Evolutionary conservation across 2,113 vertebrate species (phyloP).

Genomic region (Pygoscelis antarcticus): DNA sequence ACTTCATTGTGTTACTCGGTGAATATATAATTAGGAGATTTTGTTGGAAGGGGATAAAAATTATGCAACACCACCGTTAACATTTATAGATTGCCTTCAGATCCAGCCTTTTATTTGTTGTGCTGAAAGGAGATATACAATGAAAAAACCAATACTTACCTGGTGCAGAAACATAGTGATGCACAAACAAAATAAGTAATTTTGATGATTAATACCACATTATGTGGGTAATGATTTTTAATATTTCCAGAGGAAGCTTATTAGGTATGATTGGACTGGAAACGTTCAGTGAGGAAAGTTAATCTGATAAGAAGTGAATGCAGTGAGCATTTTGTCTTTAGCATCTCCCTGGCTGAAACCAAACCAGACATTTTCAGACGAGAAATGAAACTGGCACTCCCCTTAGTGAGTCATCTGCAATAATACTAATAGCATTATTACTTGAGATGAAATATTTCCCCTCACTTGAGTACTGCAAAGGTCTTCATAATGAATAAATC

Average conservation of each 20-base stretch:
- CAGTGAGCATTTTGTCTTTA: not conserved
- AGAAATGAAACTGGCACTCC: not conserved
- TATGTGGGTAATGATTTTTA: not conserved
- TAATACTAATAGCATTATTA: not conserved
- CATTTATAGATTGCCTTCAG: not conserved
- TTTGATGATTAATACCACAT: not conserved
- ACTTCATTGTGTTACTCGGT: not conserved
- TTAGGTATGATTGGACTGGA: not conserved
- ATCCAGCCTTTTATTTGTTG: not conserved
- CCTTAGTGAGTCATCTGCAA: not conserved
- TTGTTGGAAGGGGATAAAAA: conserved; percentile 4
- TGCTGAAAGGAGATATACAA: not conserved
- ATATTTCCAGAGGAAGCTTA: not conserved
- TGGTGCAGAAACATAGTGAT: not conserved
- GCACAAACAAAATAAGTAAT: not conserved
- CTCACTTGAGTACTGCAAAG: not conserved
- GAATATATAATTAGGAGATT: conserved; percentile 17
- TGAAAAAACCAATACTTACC: not conserved
- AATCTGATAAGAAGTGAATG: not conserved
- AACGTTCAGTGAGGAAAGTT: not conserved
- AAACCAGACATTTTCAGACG: not conserved
- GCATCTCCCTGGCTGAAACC: not conserved
- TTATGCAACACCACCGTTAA: not conserved
- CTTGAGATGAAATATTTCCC: not conserved
- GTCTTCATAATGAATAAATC: not conserved